Evolutionary conservation across 2,797 vertebrate species (phyloP), one percentile per base, ranked within the genome.

Genomic region (Oryzias sinensis): DNA sequence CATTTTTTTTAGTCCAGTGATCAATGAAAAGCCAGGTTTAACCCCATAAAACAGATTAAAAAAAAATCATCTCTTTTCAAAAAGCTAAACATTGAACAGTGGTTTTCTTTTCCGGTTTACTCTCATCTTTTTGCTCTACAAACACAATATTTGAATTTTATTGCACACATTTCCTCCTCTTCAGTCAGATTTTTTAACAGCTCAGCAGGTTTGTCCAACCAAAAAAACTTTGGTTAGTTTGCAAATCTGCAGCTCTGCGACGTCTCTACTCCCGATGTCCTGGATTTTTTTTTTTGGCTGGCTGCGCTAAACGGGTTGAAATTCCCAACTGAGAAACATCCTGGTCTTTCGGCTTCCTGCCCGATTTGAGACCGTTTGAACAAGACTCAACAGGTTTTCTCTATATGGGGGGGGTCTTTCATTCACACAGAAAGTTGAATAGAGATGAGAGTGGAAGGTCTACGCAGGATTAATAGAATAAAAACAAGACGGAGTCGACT

Each of bases 151-250:
- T 41, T 67, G 62, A 78, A 82, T 78, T 78, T 65, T 79, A 72
- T 44, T 43, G 63, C 50, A 18, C 33, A 55, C 71, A 70, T 64
- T 72, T 62, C 15, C 42, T 50, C 54, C 70, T 74, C 81, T 79
- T 37, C 9, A 37, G 11, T 84, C 76, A 69, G 74, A 68, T 68
- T 66, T 46, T 20, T 63, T 49, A 81, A 44, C 62, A 74, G 77
- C 62, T 75, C 64, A 71, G n/a, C 65, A 73, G 53, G 51, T 77
- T 76, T 68, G 71, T 67, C 65, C 61, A 66, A 70, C 67, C 61
- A 67, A 43, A 74, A 62, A 70, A 59, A 62, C 65, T 64, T 55
- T 65, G 52, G 67, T 56, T 75, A 66, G 72, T 70, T 60, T 29
- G 51, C 78, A 70, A 71, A 25, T 57, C 57, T 57, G 43, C 5